A percentile compares a stretch with the other conserved stretches of the same genome.
Conservation (phyloP, 2,888 invertebrate species). For the Gryllus longicercus region DNA sequence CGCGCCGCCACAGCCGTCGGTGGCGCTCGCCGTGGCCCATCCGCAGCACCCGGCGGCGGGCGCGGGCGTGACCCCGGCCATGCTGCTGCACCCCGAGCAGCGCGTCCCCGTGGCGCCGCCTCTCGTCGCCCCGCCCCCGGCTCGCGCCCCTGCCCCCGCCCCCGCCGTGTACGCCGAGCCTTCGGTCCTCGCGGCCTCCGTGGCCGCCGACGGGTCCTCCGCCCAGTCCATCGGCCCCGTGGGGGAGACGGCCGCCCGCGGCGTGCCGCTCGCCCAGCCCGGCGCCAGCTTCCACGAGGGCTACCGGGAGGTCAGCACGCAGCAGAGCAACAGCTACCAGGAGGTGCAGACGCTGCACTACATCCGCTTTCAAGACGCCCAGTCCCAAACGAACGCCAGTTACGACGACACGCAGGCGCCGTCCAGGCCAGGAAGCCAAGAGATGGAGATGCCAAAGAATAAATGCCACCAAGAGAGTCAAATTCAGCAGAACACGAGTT, state of each 20-base stretch:
- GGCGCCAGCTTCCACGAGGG: background rate
- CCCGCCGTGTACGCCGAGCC: no score
- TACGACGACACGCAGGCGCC: background rate
- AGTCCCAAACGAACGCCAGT: background rate
- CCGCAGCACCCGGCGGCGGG: background rate
- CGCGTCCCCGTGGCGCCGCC: no score
- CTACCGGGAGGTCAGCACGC: background rate
- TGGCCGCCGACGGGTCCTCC: no score
- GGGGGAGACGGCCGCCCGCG: background rate
- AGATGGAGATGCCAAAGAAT: background rate
- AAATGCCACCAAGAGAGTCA: background rate
- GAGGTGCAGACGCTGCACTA: background rate
- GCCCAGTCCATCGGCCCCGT: no score
- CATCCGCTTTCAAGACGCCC: background rate
- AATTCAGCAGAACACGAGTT: background rate
- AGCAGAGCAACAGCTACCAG: background rate
- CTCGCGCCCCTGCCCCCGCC: no score
- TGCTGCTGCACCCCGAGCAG: no score
- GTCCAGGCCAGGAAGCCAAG: no score
- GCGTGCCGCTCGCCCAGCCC: background rate
- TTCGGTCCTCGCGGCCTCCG: no score
- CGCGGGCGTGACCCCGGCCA: no score
- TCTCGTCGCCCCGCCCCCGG: no score
- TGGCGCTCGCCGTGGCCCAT: background rate
- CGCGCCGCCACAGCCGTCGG: background rate